Percentiles rank a stretch among this genome's conserved stretches.
phyloP scores from a whole-genome alignment of 2,113 vertebrate species.

The Salvelinus fontinalis region DNA sequence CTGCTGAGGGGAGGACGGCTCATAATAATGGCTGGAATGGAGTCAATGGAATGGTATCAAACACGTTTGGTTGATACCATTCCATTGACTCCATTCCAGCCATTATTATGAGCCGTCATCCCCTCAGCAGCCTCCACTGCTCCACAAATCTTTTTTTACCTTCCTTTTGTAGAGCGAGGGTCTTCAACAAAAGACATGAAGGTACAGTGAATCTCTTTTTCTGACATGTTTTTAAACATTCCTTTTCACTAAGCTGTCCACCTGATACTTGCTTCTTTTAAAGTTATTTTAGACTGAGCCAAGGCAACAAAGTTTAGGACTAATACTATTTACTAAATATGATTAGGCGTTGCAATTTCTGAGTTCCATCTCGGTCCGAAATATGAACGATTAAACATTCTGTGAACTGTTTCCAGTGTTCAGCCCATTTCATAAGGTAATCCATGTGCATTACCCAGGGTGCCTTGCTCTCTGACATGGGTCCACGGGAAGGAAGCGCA shows the following conservation, averaged over 20 bases:
- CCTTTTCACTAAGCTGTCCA: not conserved
- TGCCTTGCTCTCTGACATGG: conserved; percentile 29
- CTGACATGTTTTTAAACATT: not conserved
- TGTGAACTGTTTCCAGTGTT: conserved; percentile 60
- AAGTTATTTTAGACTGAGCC: not conserved
- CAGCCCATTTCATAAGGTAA: conserved; percentile 24
- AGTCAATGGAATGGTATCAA: no score
- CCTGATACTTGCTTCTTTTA: not conserved
- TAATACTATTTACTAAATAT: conserved; percentile 59
- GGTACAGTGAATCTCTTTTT: not conserved
- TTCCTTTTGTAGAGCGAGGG: no score
- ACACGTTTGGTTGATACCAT: no score
- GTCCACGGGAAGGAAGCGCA: conserved; percentile 22
- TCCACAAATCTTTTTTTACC: not conserved
- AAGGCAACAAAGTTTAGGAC: conserved; percentile 44
- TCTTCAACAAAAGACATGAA: not conserved
- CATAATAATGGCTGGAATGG: no score
- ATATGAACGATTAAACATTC: conserved; percentile 44
- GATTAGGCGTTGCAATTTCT: conserved; percentile 43
- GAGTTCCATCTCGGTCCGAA: conserved; percentile 36
- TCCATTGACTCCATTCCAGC: no score
- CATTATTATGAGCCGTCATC: no score
- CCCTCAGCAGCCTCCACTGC: no score
- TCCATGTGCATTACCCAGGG: conserved; percentile 42
- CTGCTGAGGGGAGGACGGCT: no score